Evolutionary conservation across 2,113 vertebrate species (phyloP).

Genomic region (Chunga burmeisteri): DNA sequence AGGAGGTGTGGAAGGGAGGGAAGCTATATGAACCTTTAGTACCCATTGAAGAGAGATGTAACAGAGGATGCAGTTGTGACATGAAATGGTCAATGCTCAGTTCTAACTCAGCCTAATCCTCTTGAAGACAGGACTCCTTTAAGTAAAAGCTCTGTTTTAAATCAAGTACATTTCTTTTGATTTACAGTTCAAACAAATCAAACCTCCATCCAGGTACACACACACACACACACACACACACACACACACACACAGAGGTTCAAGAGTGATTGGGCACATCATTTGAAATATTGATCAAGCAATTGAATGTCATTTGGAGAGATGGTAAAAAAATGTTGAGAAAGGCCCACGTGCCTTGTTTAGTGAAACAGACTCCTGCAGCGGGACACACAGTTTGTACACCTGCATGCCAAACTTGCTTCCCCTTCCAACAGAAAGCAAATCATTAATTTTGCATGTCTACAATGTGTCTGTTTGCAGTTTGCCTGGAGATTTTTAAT

Average conservation of each 20-base stretch:
- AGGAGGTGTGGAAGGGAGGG: background rate
- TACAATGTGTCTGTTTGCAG: background rate
- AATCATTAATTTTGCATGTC: background rate
- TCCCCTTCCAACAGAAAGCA: background rate
- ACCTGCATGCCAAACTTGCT: background rate
- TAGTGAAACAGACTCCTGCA: background rate
- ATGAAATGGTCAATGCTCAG: background rate
- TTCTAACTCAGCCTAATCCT: background rate
- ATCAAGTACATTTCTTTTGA: background rate
- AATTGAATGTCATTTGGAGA: background rate
- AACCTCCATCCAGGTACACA: background rate
- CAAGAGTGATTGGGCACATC: background rate
- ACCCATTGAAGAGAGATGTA: background rate
- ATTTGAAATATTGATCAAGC: conserved; percentile 13
- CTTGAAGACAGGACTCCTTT: background rate
- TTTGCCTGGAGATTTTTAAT: background rate
- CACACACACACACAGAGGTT: background rate
- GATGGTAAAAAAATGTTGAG: background rate
- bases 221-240: background rate
- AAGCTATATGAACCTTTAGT: background rate
- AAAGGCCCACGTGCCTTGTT: background rate
- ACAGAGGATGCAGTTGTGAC: background rate
- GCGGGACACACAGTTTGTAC: background rate
- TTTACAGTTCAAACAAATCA: background rate
- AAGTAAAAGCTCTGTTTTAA: background rate